Evolutionary conservation across 2,797 vertebrate species (phyloP).

Genomic region (Columba guinea): DNA sequence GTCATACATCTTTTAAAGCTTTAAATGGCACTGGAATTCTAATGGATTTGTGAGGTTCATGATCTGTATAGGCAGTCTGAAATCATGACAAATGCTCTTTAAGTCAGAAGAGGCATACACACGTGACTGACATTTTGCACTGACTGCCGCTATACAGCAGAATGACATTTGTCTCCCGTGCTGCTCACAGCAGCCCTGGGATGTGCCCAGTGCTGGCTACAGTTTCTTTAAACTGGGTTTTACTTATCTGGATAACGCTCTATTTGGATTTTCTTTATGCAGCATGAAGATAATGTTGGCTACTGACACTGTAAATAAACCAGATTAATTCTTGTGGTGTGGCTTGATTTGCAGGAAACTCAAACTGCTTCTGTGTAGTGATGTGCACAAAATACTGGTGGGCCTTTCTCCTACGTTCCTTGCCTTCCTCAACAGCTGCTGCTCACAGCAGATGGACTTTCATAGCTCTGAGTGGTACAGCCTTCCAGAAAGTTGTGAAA

Average conservation of each 20-base stretch:
- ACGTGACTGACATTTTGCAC: background rate
- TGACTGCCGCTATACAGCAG: background rate
- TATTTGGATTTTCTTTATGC: constrained; percentile 11
- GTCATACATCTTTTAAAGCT: background rate
- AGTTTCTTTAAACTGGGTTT: background rate
- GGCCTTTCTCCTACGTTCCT: background rate
- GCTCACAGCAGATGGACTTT: background rate
- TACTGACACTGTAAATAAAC: constrained; percentile 45
- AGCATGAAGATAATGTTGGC: background rate
- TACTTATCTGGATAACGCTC: background rate
- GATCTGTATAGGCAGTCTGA: background rate
- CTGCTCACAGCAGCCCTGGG: background rate
- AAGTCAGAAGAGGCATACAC: background rate
- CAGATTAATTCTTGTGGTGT: constrained; percentile 18
- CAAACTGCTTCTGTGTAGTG: background rate
- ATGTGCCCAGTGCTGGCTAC: background rate
- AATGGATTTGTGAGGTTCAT: background rate
- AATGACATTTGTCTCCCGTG: background rate
- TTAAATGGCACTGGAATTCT: background rate
- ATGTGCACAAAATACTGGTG: background rate
- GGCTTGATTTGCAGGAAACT: background rate
- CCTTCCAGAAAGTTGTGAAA: background rate
- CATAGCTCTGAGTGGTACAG: background rate
- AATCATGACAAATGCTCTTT: background rate
- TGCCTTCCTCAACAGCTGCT: constrained; percentile 22